Evolutionary conservation across 1,140 invertebrate species (phyloP).

Genomic region (Panonychus citri): DNA sequence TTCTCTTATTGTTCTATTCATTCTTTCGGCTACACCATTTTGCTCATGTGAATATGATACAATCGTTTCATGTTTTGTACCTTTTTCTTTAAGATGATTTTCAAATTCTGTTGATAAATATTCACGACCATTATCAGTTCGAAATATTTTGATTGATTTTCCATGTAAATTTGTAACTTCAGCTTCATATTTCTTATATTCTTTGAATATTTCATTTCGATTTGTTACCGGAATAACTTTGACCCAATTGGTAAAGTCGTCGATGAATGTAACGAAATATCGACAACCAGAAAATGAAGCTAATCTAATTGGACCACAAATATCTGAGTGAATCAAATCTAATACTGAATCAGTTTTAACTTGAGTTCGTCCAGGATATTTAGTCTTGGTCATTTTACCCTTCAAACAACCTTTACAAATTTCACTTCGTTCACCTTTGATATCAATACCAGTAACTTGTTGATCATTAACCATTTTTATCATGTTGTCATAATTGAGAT

Average conservation of each 20-base stretch:
- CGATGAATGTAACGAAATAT: slow-evolving; percentile 23
- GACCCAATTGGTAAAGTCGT: slow-evolving; percentile 19
- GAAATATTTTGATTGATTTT: slow-evolving; percentile 2
- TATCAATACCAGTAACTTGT: too few species aligned
- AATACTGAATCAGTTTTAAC: neutral
- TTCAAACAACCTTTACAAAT: neutral
- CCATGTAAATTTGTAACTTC: slow-evolving; percentile 4
- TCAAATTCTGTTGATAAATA: neutral
- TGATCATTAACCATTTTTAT: too few species aligned
- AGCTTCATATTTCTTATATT: too few species aligned
- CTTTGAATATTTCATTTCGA: too few species aligned
- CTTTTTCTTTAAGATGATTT: neutral
- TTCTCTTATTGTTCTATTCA: slow-evolving; percentile 20
- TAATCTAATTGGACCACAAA: slow-evolving; percentile 24
- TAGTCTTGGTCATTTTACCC: neutral
- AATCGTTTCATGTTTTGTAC: neutral
- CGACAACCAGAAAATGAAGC: slow-evolving; percentile 18
- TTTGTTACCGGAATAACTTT: too few species aligned
- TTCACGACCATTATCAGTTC: slow-evolving; percentile 11
- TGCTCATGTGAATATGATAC: slow-evolving; percentile 20
- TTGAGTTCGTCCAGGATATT: neutral
- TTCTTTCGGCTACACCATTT: slow-evolving; percentile 22
- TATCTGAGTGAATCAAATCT: slow-evolving; percentile 16
- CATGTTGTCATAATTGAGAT: too few species aligned
- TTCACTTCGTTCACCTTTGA: neutral